Percentiles rank a stretch among this genome's conserved stretches.
Conservation (phyloP, 2,888 invertebrate genomes). For the Brachynemurus nebulosus region DNA sequence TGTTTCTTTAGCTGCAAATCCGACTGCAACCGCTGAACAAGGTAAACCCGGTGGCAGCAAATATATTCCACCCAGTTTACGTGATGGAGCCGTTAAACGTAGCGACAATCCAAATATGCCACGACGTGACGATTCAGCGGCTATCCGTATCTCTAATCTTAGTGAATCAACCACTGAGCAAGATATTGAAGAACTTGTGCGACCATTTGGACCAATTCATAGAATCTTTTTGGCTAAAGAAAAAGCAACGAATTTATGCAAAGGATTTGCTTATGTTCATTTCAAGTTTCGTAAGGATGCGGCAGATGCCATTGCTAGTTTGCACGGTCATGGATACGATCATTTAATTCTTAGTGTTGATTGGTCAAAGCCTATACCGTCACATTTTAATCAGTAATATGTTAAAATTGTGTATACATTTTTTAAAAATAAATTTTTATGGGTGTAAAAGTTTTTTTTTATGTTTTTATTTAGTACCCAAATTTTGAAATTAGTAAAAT, state of each 20-base stretch:
- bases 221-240: slow-evolving; percentile 95
- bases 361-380: slow-evolving; percentile 96
- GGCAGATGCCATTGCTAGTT: slow-evolving; percentile 73
- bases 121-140: slow-evolving; percentile 70
- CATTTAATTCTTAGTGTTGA: slow-evolving; percentile 97
- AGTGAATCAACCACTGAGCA: slow-evolving; percentile 91
- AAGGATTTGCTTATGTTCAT: slow-evolving; percentile 98
- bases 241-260: slow-evolving; percentile 70
- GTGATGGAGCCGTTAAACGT: slow-evolving; percentile 64
- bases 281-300: slow-evolving; percentile 87
- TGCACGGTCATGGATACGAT: slow-evolving; percentile 93
- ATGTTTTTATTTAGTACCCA: too few species aligned
- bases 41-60: slow-evolving; percentile 42
- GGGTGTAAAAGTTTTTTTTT: too few species aligned
- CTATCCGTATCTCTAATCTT: slow-evolving; percentile 93
- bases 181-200: slow-evolving; percentile 91
- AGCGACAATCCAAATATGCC: slow-evolving; percentile 47
- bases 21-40: slow-evolving; percentile 3
- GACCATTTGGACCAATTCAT: slow-evolving; percentile 82
- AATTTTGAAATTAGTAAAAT: too few species aligned
- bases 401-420: too few species aligned
- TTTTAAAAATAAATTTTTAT: too few species aligned
- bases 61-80: slow-evolving; percentile 78
- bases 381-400: background rate
- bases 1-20: slow-evolving; percentile 6